Conservation (phyloP, 2,888 invertebrate species). For the Parnassius mnemosyne region DNA sequence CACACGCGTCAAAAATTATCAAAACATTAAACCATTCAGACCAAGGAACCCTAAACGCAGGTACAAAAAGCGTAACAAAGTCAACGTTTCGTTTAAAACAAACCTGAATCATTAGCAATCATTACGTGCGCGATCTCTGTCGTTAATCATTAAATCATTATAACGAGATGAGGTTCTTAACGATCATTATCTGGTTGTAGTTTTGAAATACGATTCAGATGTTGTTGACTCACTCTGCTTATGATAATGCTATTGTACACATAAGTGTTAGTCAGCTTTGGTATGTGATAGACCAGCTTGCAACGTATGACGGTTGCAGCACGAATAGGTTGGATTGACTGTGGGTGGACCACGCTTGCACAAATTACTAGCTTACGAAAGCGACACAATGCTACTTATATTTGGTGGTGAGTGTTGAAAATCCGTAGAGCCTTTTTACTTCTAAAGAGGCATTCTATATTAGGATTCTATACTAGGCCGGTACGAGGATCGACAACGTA, state of each 20-base stretch:
- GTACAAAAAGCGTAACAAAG: slow-evolving; percentile 35
- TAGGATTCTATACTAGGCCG: no score
- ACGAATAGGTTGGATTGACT: no score
- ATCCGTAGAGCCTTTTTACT: no score
- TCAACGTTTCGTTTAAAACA: slow-evolving; percentile 57
- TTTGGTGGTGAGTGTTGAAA: no score
- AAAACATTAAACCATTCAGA: neutral
- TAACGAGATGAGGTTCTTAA: slow-evolving; percentile 33
- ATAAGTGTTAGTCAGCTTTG: neutral
- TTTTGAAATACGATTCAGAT: slow-evolving; percentile 22
- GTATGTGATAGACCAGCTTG: no score
- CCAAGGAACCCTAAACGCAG: slow-evolving; percentile 28
- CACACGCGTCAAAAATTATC: no score
- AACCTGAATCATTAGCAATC: slow-evolving; percentile 69
- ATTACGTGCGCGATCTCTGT: slow-evolving; percentile 61
- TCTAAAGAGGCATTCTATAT: no score
- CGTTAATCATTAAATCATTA: slow-evolving; percentile 45
- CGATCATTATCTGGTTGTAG: slow-evolving; percentile 36
- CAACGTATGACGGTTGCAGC: no score
- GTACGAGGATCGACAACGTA: no score
- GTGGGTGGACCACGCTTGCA: no score
- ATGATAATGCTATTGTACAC: neutral
- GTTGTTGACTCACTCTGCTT: slow-evolving; percentile 20
- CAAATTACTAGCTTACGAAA: no score
- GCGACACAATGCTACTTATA: no score